These are phyloP conservation scores for Tortricodes alternella DNA, from an alignment of 2,888 invertebrate species.

Conservation along the genomic window DNA sequence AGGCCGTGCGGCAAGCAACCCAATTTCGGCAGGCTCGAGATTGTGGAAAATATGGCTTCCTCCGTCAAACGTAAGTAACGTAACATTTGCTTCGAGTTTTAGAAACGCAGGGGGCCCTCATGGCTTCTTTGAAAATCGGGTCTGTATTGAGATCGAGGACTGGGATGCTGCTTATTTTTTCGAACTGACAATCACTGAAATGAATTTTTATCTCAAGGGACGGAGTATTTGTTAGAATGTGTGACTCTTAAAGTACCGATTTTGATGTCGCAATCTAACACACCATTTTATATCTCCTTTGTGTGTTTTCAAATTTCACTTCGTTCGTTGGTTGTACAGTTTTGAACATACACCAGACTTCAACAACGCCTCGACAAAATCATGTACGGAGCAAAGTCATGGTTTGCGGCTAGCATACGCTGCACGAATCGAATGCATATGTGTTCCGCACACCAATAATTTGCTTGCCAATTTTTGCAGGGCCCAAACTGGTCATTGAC, in stretches of 20 bases:
- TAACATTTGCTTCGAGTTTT: background rate
- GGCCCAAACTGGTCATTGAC: background rate
- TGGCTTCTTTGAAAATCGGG: conserved; percentile 1
- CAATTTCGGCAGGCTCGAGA: too few relatives aligned
- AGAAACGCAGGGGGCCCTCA: background rate
- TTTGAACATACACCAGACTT: too few relatives aligned
- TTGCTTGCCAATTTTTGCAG: background rate
- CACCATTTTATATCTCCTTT: background rate
- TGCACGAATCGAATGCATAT: background rate
- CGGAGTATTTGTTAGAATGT: background rate
- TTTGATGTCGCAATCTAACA: background rate
- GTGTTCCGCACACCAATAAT: background rate
- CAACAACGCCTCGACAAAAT: too few relatives aligned
- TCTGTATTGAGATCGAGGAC: conserved; percentile 1
- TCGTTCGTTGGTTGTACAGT: too few relatives aligned
- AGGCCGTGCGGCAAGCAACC: conserved; percentile 5
- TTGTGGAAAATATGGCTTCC: too few relatives aligned
- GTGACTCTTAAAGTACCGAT: background rate
- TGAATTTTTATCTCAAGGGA: background rate
- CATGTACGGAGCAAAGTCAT: background rate
- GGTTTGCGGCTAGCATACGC: background rate
- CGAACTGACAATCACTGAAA: background rate
- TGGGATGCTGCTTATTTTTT: background rate
- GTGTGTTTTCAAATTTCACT: background rate
- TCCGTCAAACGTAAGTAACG: too few relatives aligned